Evolutionary conservation across 2,113 vertebrate genomes (phyloP).

Genomic region (Myrmecophaga tridactyla): DNA sequence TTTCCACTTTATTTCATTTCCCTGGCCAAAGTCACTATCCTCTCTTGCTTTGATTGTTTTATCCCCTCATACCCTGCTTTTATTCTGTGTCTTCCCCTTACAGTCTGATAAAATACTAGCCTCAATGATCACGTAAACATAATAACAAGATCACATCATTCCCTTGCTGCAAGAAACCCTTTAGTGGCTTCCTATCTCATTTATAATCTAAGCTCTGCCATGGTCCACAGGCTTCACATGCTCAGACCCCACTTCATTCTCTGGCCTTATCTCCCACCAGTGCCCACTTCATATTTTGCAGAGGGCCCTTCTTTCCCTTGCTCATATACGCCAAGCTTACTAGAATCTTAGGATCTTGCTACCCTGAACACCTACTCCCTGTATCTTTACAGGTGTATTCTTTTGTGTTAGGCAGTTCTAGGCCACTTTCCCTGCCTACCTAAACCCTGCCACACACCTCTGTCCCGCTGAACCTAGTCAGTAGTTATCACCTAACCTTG

Average conservation of each 20-base stretch:
- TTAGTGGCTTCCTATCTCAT: not conserved
- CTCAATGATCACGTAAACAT: not conserved
- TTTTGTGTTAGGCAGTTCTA: not conserved
- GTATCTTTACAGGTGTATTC: not conserved
- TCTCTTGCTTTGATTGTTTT: not conserved
- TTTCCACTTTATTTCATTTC: not conserved
- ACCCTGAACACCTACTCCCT: not conserved
- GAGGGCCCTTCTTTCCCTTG: not conserved
- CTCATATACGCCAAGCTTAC: not conserved
- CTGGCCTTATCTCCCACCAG: not conserved
- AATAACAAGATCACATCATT: not conserved
- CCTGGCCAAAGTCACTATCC: not conserved
- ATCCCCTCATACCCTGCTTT: not conserved
- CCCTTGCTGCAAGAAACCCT: not conserved
- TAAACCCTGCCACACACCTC: not conserved
- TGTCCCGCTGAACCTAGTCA: not conserved
- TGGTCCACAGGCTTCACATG: not conserved
- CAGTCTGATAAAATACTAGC: not conserved
- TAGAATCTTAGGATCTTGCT: not conserved
- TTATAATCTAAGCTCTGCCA: not conserved
- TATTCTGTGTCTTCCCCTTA: not conserved
- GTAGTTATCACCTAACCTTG: not conserved
- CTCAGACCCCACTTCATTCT: not conserved
- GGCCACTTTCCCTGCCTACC: not conserved
- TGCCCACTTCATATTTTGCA: not conserved